Evolutionary conservation across 2,113 vertebrate genomes (phyloP), one percentile per base, ranked within the genome.

Genomic region (Vidua macroura): DNA sequence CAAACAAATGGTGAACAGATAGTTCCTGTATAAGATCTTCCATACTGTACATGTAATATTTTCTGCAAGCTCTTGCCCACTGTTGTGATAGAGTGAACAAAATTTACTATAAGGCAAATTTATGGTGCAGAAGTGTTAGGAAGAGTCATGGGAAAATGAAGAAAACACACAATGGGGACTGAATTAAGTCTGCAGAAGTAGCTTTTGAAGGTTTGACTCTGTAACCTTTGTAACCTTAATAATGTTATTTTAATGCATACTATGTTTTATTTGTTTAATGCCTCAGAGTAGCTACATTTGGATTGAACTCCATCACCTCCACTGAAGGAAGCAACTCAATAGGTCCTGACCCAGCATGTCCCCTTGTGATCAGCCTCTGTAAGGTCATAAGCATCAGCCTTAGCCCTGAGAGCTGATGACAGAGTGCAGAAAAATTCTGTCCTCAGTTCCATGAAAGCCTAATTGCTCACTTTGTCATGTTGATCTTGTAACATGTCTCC

Each of bases 231-330:
- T 46, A 78, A 85, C 63, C 60, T 88, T 82, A 86, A 93, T 83
- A 85, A 90, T 70, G 33, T 66, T 13, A 72, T 83, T 96, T 93
- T 78, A 95, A 93, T 79, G 49, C 77, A 92, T 88, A 31, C 41
- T 72, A 19, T 78, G 74, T 83, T 95, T 86, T 90, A 85, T 90
- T 95, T 91, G 76, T 88, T 83, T 94, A 94, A 80, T 96, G 88
- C 74, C 86, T 96, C 55, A 55, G 82, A 60, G 56, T 52, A 96
- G 86, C 64, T 94, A 93, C 76, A 84, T 92, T 97, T 97, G 91
- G 70, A 94, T 88, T 78, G 56, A 96, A 77, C 78, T 94, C 86
- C 73, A 87, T 96, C 85, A 95, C 51, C 92, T 92, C 76, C 43
- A 77, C 52, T 55, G 37, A 96, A 86, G 77, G 73, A 96, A 80